Base-by-base conservation (phyloP, 2,888 invertebrate species). In the Hydraecia micacea region DNA sequence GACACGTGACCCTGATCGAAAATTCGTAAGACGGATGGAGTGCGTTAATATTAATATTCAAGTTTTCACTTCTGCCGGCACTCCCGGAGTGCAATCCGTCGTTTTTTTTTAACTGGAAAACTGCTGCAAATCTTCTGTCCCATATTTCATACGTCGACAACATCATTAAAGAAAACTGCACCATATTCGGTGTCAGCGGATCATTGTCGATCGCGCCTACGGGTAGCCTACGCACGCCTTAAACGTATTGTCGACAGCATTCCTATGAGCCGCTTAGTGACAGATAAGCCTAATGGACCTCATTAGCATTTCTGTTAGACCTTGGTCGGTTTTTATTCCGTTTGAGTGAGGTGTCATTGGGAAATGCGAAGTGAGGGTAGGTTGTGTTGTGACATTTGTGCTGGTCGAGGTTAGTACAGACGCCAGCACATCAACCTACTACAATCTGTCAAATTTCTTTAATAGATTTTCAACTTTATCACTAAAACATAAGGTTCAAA, bases 181-280 rank as follows among this genome's bases (percentile, higher is more conserved):
- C 85, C 85, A 80, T 85, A 85, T 85, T 86, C 39, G 85, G 85
- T 71, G 28, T 63, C 86, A 75, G 75, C 83, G 83, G 75, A 85
- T 85, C 83, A 80, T 87, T 88, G 87, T 86, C 79, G 78, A 58
- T 78, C 82, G 73, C 86, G 88, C 88, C 88, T 87, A 88, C 88
- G 75, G 39, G 32, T 75, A 67, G 52, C 88, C 88, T 83, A 88
- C 88, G 86, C 88, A 42, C 60, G 81, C 84, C 83, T 75, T 86
- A 87, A 81, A 60, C 32, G 86, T 84, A 81, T 79, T 80, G 86
- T 77, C 75, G 79, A 77, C 84, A 73, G 58, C 87, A 88, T 88
- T 88, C 87, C 86, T 67, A 25, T 60, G 72, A 32, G 73, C 77
- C 77, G 79, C 85, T 77, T 84, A 81, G 84, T 78, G 86, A 86